Evolutionary conservation across 2,888 invertebrate species (phyloP), one percentile per base, ranked within the genome.

Genomic region (Anthophora plumipes): DNA sequence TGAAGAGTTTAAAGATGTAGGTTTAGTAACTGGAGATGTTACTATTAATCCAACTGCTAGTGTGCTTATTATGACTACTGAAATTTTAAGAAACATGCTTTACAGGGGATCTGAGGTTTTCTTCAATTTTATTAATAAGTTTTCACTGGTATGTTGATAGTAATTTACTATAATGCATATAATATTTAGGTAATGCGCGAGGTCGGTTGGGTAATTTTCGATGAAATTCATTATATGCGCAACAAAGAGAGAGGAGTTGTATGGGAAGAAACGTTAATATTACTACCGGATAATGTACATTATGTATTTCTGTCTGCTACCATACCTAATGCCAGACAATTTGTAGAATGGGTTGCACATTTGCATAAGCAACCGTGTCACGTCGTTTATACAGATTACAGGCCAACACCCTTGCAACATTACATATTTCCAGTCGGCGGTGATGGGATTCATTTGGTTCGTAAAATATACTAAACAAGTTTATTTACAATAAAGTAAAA

Each of bases 201-300:
- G 95, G 99, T 99, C 0, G 99, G 99, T 66, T 99, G 99, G 99
- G 99, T 99, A 1, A 95, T 99, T 70, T 99, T 99, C 94, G 99
- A 99, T 93, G 99, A 99, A 94, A 99, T 99, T 90, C 99, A 99
- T 94, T 99, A 99, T 93, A 99, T 99, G 99, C 96, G 99, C 90
- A 99, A 99, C 93, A 99, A 99, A 94, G 99, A 99, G 93, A 95
- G 99, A 91, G 99, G 99, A 67, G 99, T 99, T 11, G 99, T 99
- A 0, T 99, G 99, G 99, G 99, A 99, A 95, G 99, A 99, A 94
- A 99, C 99, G 0, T 95, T 99, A 48, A 99, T 99, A 91, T 95
- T 99, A 46, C 94, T 99, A 52, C 99, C 99, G 0, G 98, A 99
- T 93, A 99, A 98, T 91, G 99, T 99, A 0, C 98, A 98, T 92